Evolutionary conservation across 92 coral and sea anemone genomes (phyloP).

Genomic region (Bergia sp.): DNA sequence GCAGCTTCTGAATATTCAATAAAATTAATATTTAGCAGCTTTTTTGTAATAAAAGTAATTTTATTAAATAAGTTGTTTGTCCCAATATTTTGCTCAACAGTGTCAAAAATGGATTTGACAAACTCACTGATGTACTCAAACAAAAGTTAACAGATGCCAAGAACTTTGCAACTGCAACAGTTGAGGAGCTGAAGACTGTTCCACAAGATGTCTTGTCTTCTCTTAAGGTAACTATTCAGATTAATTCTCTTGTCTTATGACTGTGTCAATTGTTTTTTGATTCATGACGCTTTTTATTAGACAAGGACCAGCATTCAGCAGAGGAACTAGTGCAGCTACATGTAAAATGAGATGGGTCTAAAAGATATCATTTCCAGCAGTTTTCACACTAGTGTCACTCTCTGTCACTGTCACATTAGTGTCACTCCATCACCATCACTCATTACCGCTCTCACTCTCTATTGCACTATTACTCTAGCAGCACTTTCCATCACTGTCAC

Average conservation of each 20-base stretch:
- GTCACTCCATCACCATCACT: too few relatives aligned
- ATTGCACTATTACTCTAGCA: too few relatives aligned
- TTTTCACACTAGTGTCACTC: too few relatives aligned
- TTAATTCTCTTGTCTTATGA: not conserved
- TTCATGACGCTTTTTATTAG: not conserved
- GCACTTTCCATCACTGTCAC: too few relatives aligned
- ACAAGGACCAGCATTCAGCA: too few relatives aligned
- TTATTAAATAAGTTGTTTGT: not conserved
- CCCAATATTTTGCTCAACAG: slow-evolving; percentile 38
- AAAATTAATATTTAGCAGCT: too few relatives aligned
- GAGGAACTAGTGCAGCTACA: too few relatives aligned
- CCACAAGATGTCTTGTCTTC: slow-evolving; percentile 92
- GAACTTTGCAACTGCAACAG: slow-evolving; percentile 78
- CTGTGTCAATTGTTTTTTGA: not conserved
- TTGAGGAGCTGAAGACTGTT: slow-evolving; percentile 69
- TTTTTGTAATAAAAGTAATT: not conserved
- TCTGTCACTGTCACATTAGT: not conserved
- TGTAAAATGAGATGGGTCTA: too few relatives aligned
- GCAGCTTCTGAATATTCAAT: too few relatives aligned
- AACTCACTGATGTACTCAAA: slow-evolving; percentile 61
- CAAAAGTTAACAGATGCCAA: slow-evolving; percentile 71
- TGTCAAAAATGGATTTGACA: slow-evolving; percentile 77
- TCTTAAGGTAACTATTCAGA: slow-evolving; percentile 57
- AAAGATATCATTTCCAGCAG: too few relatives aligned
- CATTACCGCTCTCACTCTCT: too few relatives aligned